Base-by-base conservation (phyloP, 2,888 invertebrate genomes). In the Napeogenes inachia region DNA sequence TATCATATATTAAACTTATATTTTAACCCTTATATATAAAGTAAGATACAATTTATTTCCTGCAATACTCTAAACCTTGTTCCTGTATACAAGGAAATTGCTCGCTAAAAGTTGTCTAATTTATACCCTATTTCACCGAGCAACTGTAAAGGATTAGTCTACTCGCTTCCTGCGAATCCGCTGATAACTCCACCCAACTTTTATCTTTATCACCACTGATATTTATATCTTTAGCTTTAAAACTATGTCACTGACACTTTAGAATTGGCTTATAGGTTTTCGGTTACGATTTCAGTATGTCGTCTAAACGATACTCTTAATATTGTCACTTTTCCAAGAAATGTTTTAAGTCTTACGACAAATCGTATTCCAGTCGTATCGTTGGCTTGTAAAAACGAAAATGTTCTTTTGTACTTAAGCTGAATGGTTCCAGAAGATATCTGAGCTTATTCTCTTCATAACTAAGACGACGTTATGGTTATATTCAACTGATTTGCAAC, bases 21-120 rank as follows among this genome's bases (percentile, higher is more conserved):
- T 50, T 50, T 30, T 21, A 50, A 5, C 30, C 12, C 50, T n/a
- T n/a, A n/a, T n/a, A n/a, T n/a, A 47, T 47, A 47, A 47, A 47
- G 47, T 13, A 47, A 30, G 50, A 50, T 50, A 50, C 6, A 50
- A 50, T 50, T 50, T 50, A 50, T 50, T 30, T 50, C 50, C 50
- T 50, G 30, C 50, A 50, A 54, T 54, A 57, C 60, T 60, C 60
- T 63, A 56, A 84, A 87, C 85, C 85, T 85, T 83, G 78, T 76
- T 78, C 81, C 77, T 75, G 81, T 80, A 81, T 83, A 84, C 82
- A 80, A 79, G 86, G 86, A 87, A 85, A 87, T 87, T 85, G 86
- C 86, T 82, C 79, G 83, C 84, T 85, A 86, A 87, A 85, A 87
- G 84, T 87, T 86, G 77, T 74, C 75, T 79, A 82, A 87, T 87